These are phyloP conservation scores for Mycalesis mineus DNA, from an alignment of 2,888 invertebrate genomes.

Conservation along the genomic window DNA sequence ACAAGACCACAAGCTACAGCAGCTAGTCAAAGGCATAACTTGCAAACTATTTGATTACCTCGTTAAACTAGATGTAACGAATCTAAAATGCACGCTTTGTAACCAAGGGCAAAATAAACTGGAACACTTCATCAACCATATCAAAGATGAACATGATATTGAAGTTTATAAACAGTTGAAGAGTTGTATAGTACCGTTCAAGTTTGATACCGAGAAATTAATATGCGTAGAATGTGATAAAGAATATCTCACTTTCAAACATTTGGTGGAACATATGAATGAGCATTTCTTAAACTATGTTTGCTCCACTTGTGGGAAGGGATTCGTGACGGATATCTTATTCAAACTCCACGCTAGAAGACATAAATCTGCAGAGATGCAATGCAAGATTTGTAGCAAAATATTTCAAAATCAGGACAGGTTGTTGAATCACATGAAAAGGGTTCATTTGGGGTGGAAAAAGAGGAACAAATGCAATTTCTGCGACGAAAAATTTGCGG, in stretches of 20 bases:
- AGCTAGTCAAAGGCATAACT: slow-evolving; percentile 38
- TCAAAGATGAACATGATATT: slow-evolving; percentile 38
- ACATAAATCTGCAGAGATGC: slow-evolving; percentile 45
- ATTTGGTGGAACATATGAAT: slow-evolving; percentile 57
- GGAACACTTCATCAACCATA: slow-evolving; percentile 41
- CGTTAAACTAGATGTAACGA: slow-evolving; percentile 51
- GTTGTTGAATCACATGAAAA: slow-evolving; percentile 32
- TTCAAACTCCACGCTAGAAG: slow-evolving; percentile 39
- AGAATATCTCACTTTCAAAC: slow-evolving; percentile 47
- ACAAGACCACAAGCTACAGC: slow-evolving; percentile 44
- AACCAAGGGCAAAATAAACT: slow-evolving; percentile 36
- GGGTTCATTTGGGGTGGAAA: slow-evolving; percentile 34
- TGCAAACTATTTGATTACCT: slow-evolving; percentile 39
- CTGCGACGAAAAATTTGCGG: slow-evolving; percentile 44
- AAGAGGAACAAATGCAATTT: slow-evolving; percentile 45
- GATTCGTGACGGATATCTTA: slow-evolving; percentile 43
- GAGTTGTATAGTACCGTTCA: slow-evolving; percentile 54
- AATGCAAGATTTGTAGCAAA: slow-evolving; percentile 49
- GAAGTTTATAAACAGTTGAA: slow-evolving; percentile 41
- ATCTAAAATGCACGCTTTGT: slow-evolving; percentile 46
- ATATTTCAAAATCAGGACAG: slow-evolving; percentile 37
- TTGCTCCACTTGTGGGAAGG: slow-evolving; percentile 46
- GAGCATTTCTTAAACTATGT: slow-evolving; percentile 50
- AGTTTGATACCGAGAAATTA: slow-evolving; percentile 47
- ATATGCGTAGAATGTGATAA: slow-evolving; percentile 46